Evolutionary conservation across 2,113 vertebrate species (phyloP).

Genomic region (Boleophthalmus pectinirostris): DNA sequence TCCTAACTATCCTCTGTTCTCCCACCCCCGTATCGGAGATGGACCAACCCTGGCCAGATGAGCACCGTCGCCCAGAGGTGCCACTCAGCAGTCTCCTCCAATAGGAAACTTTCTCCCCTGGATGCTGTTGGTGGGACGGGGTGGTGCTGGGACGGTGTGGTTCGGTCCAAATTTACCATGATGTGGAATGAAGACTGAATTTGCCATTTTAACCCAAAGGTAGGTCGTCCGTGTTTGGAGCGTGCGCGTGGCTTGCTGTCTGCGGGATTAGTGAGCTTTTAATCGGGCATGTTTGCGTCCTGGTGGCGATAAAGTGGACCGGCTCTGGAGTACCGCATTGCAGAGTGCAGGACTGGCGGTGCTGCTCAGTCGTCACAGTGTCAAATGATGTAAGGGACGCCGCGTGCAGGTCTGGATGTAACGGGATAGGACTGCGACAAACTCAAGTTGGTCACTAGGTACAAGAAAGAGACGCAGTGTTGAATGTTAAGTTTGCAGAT

Average conservation of each 20-base stretch:
- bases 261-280: neutral
- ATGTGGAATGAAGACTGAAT: constrained; percentile 30
- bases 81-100: constrained; percentile 52
- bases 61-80: constrained; percentile 19
- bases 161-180: constrained; percentile 56
- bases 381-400: constrained; percentile 39
- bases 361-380: constrained; percentile 42
- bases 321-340: constrained; percentile 76
- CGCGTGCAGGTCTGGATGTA: constrained; percentile 27
- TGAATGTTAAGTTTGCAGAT: too few relatives aligned
- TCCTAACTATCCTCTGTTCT: constrained; percentile 9
- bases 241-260: neutral
- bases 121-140: constrained; percentile 36
- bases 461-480: neutral
- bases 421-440: constrained; percentile 7
- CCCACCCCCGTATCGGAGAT: constrained; percentile 9
- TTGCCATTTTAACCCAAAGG: constrained; percentile 49
- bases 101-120: constrained; percentile 68
- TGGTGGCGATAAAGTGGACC: constrained; percentile 37
- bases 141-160: constrained; percentile 54
- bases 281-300: neutral
- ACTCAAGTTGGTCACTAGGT: neutral
- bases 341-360: constrained; percentile 63
- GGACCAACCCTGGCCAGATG: constrained; percentile 49
- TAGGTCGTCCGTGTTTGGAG: constrained; percentile 39